Evolutionary conservation across 1,140 invertebrate species (phyloP), one percentile per base, ranked within the genome.

Genomic region (Dendroctonus ponderosae): DNA sequence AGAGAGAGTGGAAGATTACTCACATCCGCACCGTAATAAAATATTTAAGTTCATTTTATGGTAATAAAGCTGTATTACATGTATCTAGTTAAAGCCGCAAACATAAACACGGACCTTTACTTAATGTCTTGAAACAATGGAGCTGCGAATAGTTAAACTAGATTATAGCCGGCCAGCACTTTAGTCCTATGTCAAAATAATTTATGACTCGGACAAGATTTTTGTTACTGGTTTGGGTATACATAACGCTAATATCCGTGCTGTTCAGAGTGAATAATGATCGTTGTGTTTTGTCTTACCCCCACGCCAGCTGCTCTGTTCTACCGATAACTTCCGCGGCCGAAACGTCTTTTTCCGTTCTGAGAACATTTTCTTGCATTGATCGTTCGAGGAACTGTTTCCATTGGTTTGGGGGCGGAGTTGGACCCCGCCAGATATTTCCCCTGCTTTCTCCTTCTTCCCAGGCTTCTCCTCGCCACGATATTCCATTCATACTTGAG

Each of bases 331-430:
- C 74, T 78, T 76, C 71, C 5, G 14, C 69, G 74, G 75, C 72
- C 67, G 73, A 73, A 78, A 76, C 77, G 76, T 78, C 77, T 78
- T 78, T 78, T 78, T 78, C 76, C 75, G 68, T 72, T 76, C 77
- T 78, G 71, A 78, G 77, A 78, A 75, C 69, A 72, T 76, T 78
- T 78, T 78, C 77, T 78, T 78, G 73, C 73, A 78, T 78, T 71
- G 77, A 78, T 78, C 76, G 58, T 57, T 38, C 41, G 37, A 41
- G 61, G 58, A 68, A 67, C 51, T 54, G 62, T 52, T 69, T 56
- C 62, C 65, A 78, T 78, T 78, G 77, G 77, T 60, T 46, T 57
- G 58, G 71, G 74, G 77, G 77, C 77, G 77, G 72, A 74, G 73
- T 68, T 68, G 56, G 53, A 56, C 70, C 73, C 74, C 70, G 68